Conservation (phyloP, 2,888 invertebrate species). For the Colostygia pectinataria region DNA sequence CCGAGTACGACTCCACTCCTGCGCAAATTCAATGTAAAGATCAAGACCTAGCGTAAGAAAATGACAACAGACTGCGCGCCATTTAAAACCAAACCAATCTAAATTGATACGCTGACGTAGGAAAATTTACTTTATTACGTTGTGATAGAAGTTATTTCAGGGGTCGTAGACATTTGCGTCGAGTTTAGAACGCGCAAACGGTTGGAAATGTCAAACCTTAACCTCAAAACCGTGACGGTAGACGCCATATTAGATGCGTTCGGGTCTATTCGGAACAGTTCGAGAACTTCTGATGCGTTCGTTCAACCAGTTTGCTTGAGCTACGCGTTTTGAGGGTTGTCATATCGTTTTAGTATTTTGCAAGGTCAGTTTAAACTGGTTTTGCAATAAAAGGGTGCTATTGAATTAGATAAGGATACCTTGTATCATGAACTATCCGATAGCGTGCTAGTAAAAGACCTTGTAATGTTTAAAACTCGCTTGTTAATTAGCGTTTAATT, state of each 20-base stretch:
- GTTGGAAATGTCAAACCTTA: slow-evolving; percentile 80
- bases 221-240: slow-evolving; percentile 79
- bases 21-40: slow-evolving; percentile 75
- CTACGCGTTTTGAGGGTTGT: slow-evolving; percentile 33
- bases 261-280: slow-evolving; percentile 60
- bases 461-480: slow-evolving; percentile 43
- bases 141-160: slow-evolving; percentile 37
- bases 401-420: slow-evolving; percentile 67
- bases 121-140: slow-evolving; percentile 50
- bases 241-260: slow-evolving; percentile 69
- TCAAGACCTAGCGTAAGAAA: slow-evolving; percentile 59
- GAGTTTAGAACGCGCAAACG: slow-evolving; percentile 65
- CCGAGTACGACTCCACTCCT: slow-evolving; percentile 45
- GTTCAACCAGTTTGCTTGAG: slow-evolving; percentile 48
- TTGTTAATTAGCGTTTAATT: slow-evolving; percentile 32
- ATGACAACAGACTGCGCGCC: slow-evolving; percentile 57
- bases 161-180: slow-evolving; percentile 35
- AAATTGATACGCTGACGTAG: slow-evolving; percentile 31
- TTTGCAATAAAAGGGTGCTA: slow-evolving; percentile 53
- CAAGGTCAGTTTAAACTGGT: slow-evolving; percentile 52
- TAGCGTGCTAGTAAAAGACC: slow-evolving; percentile 48
- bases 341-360: background rate
- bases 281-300: slow-evolving; percentile 48
- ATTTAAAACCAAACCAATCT: slow-evolving; percentile 51
- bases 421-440: slow-evolving; percentile 64